phyloP scores from a whole-genome alignment of 2,797 vertebrate species.

The Microctenopoma stevenorrisi region DNA sequence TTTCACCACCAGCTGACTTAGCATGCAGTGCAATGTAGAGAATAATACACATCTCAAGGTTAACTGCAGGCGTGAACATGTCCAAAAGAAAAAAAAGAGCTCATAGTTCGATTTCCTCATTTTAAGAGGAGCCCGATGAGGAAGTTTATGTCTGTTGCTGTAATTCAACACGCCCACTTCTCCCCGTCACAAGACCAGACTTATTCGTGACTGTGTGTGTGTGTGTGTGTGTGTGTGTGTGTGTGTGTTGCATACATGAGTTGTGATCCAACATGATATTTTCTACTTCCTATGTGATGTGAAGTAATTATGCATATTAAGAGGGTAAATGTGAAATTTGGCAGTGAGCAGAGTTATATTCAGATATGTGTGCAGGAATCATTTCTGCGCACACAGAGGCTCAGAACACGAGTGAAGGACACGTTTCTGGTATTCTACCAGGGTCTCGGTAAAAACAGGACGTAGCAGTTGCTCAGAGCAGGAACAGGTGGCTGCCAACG shows the following conservation, averaged over 20 bases:
- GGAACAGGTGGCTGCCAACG: slow-evolving; percentile 71
- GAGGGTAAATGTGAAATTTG: neutral
- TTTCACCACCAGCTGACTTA: neutral
- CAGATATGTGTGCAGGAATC: neutral
- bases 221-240: neutral
- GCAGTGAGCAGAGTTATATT: neutral
- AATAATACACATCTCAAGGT: slow-evolving; percentile 2
- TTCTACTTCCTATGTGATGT: neutral
- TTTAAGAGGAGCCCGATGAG: slow-evolving; percentile 47
- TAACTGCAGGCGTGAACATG: neutral
- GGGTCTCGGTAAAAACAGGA: slow-evolving; percentile 33
- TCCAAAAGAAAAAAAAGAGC: neutral
- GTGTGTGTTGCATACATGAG: neutral
- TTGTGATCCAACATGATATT: slow-evolving; percentile 13
- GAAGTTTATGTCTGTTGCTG: slow-evolving; percentile 54
- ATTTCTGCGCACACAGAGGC: neutral
- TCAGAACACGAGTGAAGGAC: neutral
- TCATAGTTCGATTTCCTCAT: slow-evolving; percentile 37
- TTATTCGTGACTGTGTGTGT: slow-evolving; percentile 29
- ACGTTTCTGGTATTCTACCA: neutral
- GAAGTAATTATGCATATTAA: neutral
- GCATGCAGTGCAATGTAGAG: neutral
- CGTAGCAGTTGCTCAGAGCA: slow-evolving; percentile 60
- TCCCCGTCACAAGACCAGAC: slow-evolving; percentile 59
- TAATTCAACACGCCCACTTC: slow-evolving; percentile 46